Percentiles rank a stretch among this genome's conserved stretches.
Evolutionary conservation across 2,888 invertebrate genomes (phyloP).

Genomic region (Brachyopa scutellaris): DNA sequence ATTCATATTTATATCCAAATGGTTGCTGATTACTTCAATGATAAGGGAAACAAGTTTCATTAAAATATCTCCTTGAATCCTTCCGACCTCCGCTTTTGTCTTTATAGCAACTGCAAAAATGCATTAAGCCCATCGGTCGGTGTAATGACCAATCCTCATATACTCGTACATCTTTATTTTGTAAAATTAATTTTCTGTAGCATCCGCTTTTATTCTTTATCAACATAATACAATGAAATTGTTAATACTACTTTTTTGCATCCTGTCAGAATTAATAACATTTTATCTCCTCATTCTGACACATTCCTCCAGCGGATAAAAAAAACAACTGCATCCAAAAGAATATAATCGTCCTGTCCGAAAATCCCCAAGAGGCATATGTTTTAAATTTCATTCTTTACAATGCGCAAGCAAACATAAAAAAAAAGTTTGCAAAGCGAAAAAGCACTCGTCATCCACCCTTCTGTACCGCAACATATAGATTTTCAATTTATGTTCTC

Average conservation of each 20-base stretch:
- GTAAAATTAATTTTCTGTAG: too few relatives aligned
- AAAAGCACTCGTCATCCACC: background rate
- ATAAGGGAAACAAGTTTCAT: constrained; percentile 16
- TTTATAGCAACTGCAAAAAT: background rate
- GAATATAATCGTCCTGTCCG: constrained; percentile 6
- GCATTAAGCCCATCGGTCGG: constrained; percentile 12
- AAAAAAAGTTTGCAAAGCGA: too few relatives aligned
- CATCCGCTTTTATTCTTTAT: constrained; percentile 14
- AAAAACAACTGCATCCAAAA: constrained; percentile 12
- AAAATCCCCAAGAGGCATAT: constrained; percentile 34
- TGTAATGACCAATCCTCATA: background rate
- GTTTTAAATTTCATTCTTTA: constrained; percentile 44
- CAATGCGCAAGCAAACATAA: background rate
- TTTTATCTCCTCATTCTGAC: constrained; percentile 45
- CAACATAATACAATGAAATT: constrained; percentile 41
- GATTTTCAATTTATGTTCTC: constrained; percentile 58
- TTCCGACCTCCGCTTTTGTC: background rate
- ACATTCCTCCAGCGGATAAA: constrained; percentile 31
- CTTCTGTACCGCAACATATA: constrained; percentile 19
- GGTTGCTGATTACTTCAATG: background rate
- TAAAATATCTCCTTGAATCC: constrained; percentile 20
- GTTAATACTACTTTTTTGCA: constrained; percentile 57
- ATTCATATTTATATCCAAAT: too few relatives aligned
- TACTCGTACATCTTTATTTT: background rate
- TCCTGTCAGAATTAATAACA: constrained; percentile 60